These are phyloP conservation scores for Pygocentrus nattereri DNA, from an alignment of 2,797 vertebrate genomes.

Conservation along the genomic window DNA sequence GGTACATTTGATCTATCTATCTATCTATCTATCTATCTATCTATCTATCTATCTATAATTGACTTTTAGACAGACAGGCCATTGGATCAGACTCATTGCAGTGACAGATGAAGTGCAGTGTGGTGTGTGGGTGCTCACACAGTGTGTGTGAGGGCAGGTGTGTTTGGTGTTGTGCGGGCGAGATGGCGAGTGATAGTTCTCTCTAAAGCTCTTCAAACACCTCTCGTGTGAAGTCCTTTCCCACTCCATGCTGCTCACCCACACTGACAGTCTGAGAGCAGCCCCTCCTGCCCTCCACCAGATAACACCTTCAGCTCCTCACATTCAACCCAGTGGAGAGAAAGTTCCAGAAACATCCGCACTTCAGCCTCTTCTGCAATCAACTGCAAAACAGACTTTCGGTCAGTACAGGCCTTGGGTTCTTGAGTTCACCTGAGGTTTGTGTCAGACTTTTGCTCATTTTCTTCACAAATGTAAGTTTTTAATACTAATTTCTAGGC, in stretches of 20 bases:
- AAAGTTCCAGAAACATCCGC: not conserved
- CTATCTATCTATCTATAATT: not conserved
- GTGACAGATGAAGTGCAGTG: constrained; percentile 27
- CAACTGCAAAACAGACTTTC: no score
- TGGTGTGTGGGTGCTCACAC: constrained; percentile 22
- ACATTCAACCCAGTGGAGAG: not conserved
- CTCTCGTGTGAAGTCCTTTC: constrained; percentile 42
- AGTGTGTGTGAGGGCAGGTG: constrained; percentile 22
- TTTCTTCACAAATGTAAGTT: no score
- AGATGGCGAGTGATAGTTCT: constrained; percentile 29
- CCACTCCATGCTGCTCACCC: constrained; percentile 22
- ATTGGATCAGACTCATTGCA: not conserved
- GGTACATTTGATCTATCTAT: no score
- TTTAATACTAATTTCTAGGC: no score
- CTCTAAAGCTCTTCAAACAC: constrained; percentile 36
- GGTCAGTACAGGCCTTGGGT: not conserved
- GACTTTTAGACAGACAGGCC: not conserved
- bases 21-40: not conserved
- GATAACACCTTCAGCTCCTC: not conserved
- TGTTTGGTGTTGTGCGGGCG: constrained; percentile 20
- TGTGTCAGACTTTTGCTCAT: no score
- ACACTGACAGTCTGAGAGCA: not conserved
- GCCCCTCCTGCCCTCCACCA: not conserved
- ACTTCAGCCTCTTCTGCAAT: not conserved
- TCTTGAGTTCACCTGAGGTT: not conserved